These are phyloP conservation scores for Dicrostonyx torquatus DNA, from an alignment of 2,797 vertebrate species.

Conservation along the genomic window DNA sequence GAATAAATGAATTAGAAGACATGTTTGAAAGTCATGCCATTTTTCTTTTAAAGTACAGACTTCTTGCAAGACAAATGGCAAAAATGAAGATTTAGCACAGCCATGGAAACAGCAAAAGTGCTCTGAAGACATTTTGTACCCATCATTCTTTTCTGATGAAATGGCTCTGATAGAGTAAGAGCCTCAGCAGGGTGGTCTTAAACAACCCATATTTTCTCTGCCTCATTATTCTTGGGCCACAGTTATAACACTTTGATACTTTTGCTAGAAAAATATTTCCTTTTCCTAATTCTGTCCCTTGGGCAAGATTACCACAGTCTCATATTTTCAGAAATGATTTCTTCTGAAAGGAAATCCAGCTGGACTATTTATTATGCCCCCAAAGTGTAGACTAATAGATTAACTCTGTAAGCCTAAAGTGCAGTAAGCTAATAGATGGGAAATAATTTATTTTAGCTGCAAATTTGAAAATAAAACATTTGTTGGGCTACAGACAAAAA, in stretches of 20 bases:
- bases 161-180: not conserved
- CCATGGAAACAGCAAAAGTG: not conserved
- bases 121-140: not conserved
- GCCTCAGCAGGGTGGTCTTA: not conserved
- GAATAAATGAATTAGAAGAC: not conserved
- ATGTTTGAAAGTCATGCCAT: not conserved
- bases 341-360: constrained; percentile 77
- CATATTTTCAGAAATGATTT: constrained; percentile 75
- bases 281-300: constrained; percentile 78
- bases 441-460: constrained; percentile 86
- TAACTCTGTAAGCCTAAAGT: constrained; percentile 70
- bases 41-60: constrained; percentile 38
- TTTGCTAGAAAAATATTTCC: constrained; percentile 81
- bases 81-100: constrained; percentile 45
- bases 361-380: constrained; percentile 85
- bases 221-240: constrained; percentile 38
- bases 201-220: not conserved
- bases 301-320: constrained; percentile 77
- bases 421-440: constrained; percentile 82
- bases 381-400: constrained; percentile 82
- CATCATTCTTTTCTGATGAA: not conserved
- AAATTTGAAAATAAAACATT: constrained; percentile 80
- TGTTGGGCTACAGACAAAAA: constrained; percentile 77
- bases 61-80: constrained; percentile 30
- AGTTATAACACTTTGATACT: constrained; percentile 52